Percentiles rank a stretch among this genome's conserved stretches.
Evolutionary conservation across 1,140 invertebrate genomes (phyloP).

Genomic region (Drosophila persimilis): DNA sequence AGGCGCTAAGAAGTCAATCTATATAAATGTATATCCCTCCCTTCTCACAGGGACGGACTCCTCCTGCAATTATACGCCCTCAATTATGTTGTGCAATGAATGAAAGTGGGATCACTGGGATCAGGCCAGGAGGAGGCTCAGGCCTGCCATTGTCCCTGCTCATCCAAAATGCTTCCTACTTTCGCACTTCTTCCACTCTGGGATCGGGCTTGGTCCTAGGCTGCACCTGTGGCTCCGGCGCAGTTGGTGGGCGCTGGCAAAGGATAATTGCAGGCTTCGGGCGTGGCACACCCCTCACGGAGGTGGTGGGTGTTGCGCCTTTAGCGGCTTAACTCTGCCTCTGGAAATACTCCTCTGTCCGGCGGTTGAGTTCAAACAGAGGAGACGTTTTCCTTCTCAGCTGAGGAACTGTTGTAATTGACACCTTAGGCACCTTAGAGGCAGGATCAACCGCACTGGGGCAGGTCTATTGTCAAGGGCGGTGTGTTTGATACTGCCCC

Average conservation of each 20-base stretch:
- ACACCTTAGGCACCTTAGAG: slow-evolving; percentile 47
- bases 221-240: slow-evolving; percentile 19
- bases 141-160: slow-evolving; percentile 25
- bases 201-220: slow-evolving; percentile 17
- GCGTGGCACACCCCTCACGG: slow-evolving; percentile 43
- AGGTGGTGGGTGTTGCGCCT: slow-evolving; percentile 71
- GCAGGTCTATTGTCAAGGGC: slow-evolving; percentile 33
- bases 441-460: slow-evolving; percentile 40
- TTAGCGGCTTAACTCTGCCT: slow-evolving; percentile 64
- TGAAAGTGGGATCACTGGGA: slow-evolving; percentile 56
- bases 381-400: neutral
- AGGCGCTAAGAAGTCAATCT: slow-evolving; percentile 78
- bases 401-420: slow-evolving; percentile 57
- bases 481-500: slow-evolving; percentile 32
- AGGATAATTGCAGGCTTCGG: slow-evolving; percentile 58
- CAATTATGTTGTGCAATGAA: slow-evolving; percentile 79
- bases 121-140: neutral
- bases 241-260: slow-evolving; percentile 47
- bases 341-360: slow-evolving; percentile 35
- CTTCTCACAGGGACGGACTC: neutral
- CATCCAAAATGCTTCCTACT: slow-evolving; percentile 59
- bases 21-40: slow-evolving; percentile 34
- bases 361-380: slow-evolving; percentile 29
- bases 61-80: slow-evolving; percentile 50
- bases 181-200: slow-evolving; percentile 50